These are phyloP conservation scores for Camponotus pennsylvanicus DNA, from an alignment of 1,140 invertebrate species.

Conservation along the genomic window DNA sequence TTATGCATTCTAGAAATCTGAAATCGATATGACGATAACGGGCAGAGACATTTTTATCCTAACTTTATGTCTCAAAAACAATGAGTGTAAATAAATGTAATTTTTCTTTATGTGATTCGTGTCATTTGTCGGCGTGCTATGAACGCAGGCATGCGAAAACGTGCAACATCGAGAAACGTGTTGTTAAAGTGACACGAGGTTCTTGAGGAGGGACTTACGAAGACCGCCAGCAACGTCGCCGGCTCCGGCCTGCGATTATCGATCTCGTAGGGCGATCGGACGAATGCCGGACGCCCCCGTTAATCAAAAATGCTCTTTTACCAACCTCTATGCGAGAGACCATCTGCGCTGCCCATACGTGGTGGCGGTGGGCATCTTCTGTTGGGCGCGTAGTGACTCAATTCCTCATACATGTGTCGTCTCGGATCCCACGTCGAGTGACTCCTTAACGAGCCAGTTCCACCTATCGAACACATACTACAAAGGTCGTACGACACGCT, in stretches of 20 bases:
- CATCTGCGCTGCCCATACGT: conserved; percentile 83
- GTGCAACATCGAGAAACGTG: conserved; percentile 76
- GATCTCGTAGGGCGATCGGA: conserved; percentile 58
- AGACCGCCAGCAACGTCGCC: conserved; percentile 71
- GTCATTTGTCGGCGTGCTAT: conserved; percentile 68
- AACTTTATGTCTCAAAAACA: background rate
- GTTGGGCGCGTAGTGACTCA: conserved; percentile 88
- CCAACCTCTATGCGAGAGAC: conserved; percentile 85
- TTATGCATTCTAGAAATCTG: background rate
- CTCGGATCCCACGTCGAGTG: conserved; percentile 95
- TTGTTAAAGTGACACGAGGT: conserved; percentile 19
- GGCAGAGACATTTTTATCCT: conserved; percentile 7
- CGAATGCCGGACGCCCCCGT: conserved; percentile 63
- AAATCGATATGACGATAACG: conserved; percentile 24
- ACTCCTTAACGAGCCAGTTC: conserved; percentile 87
- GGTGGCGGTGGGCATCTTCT: conserved; percentile 87
- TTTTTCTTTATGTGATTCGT: conserved; percentile 52
- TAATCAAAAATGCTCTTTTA: conserved; percentile 73
- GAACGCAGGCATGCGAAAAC: conserved; percentile 75
- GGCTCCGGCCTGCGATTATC: conserved; percentile 63
- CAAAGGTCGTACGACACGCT: conserved; percentile 84
- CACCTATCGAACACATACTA: conserved; percentile 86
- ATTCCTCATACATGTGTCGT: conserved; percentile 94
- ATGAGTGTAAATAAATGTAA: background rate
- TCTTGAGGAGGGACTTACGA: conserved; percentile 63